Percentiles rank a stretch among this genome's conserved stretches.
These are phyloP conservation scores for Formicarius rufipectus DNA, from an alignment of 2,113 vertebrate genomes.

Conservation along the genomic window DNA sequence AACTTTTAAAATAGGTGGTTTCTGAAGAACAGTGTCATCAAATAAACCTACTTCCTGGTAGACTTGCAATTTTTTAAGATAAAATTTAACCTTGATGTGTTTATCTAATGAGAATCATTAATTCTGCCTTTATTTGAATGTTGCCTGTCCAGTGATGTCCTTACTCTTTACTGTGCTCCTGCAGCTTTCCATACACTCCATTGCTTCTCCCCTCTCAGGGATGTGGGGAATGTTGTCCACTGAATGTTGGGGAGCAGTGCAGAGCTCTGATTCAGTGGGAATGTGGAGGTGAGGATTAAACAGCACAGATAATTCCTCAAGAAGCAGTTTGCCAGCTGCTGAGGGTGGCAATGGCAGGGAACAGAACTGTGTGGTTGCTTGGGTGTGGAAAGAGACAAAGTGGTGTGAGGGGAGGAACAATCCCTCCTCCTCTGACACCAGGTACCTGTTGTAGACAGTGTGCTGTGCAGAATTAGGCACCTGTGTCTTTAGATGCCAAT, in stretches of 20 bases:
- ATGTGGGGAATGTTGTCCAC: background rate
- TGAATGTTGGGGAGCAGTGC: background rate
- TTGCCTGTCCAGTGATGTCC: constrained; percentile 4
- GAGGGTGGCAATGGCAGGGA: background rate
- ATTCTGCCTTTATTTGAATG: constrained; percentile 44
- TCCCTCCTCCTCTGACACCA: background rate
- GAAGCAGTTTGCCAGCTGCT: background rate
- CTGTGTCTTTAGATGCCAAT: background rate
- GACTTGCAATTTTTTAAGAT: constrained; percentile 17
- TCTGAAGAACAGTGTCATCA: background rate
- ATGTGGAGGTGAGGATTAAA: background rate
- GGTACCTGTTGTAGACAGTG: background rate
- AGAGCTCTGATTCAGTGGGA: background rate
- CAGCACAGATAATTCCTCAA: background rate
- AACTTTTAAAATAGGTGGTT: background rate
- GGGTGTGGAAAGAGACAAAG: background rate
- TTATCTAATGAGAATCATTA: constrained; percentile 1
- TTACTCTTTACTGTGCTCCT: background rate
- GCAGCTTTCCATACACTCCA: background rate
- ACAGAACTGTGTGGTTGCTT: background rate
- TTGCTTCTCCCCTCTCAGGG: background rate
- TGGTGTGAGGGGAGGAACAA: background rate
- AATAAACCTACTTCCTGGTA: constrained; percentile 14
- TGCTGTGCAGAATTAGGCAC: background rate
- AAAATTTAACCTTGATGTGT: background rate